A percentile compares a stretch with the other conserved stretches of the same genome.
Conservation (phyloP, 1,140 invertebrate genomes). For the Heliconius hewitsoni region DNA sequence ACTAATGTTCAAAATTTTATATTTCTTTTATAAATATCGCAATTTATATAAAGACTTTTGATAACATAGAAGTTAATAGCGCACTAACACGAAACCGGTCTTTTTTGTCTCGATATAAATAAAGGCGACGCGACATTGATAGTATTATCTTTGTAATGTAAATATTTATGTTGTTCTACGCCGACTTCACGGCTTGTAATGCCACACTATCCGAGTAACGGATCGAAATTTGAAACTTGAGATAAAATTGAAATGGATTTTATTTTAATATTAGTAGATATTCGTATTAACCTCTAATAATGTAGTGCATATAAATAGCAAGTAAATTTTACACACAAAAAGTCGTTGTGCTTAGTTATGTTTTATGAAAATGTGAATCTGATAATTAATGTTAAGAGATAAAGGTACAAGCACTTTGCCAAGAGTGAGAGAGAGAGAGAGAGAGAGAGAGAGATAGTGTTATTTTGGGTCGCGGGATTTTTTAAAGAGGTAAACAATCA, state of each 20-base stretch:
- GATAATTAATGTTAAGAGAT: too few species aligned
- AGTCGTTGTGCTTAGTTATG: too few species aligned
- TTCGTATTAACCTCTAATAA: not conserved
- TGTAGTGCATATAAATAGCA: too few species aligned
- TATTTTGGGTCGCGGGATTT: too few species aligned
- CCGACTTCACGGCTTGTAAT: not conserved
- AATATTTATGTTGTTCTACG: slow-evolving; percentile 2
- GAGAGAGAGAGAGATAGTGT: too few species aligned
- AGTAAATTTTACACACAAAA: too few species aligned
- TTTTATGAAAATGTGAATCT: too few species aligned
- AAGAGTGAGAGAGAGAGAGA: too few species aligned
- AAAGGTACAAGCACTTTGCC: too few species aligned
- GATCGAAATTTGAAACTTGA: not conserved
- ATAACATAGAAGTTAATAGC: not conserved
- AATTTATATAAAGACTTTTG: not conserved
- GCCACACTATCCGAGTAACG: not conserved
- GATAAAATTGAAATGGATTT: not conserved
- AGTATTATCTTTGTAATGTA: not conserved
- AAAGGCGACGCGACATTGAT: not conserved
- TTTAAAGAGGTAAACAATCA: too few species aligned
- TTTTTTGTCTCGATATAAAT: not conserved
- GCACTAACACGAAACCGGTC: not conserved
- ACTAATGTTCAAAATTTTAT: not conserved
- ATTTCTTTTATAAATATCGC: not conserved
- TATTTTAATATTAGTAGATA: not conserved